Percentiles rank a stretch among this genome's conserved stretches.
phyloP scores from a whole-genome alignment of 30 jellyfish, hydroid and myxozoan genomes.

The Pelagia noctiluca region DNA sequence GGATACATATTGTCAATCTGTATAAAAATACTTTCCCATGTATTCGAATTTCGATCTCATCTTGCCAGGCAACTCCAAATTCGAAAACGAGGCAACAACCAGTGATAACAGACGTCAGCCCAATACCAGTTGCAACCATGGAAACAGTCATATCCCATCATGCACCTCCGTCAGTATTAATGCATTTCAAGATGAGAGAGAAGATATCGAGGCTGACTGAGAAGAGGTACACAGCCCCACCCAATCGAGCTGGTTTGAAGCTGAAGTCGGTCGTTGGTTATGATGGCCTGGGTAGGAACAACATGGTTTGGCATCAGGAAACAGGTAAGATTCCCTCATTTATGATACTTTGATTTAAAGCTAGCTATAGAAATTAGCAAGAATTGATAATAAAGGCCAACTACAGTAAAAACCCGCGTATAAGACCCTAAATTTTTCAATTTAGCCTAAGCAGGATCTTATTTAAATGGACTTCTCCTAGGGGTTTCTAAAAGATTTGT shows the following conservation, averaged over 20 bases:
- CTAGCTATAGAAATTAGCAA: too few species aligned
- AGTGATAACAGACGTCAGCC: slow-evolving; percentile 22
- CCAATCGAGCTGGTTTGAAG: slow-evolving; percentile 83
- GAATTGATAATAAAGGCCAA: too few species aligned
- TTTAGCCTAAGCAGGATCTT: too few species aligned
- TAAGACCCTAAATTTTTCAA: too few species aligned
- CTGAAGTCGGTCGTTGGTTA: slow-evolving; percentile 84
- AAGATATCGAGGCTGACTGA: slow-evolving; percentile 79
- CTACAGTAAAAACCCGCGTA: too few species aligned
- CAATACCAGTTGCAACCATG: slow-evolving; percentile 52
- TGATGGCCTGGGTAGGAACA: slow-evolving; percentile 82
- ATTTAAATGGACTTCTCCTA: too few species aligned
- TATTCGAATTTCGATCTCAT: too few species aligned
- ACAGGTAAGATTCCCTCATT: slow-evolving; percentile 54
- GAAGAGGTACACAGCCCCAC: slow-evolving; percentile 92
- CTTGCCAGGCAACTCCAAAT: slow-evolving; percentile 15
- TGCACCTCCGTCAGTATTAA: slow-evolving; percentile 81
- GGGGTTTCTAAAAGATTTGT: too few species aligned
- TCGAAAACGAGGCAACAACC: slow-evolving; percentile 13
- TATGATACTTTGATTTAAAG: neutral
- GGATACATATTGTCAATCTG: too few species aligned
- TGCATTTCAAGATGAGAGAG: slow-evolving; percentile 82
- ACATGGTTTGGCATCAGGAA: slow-evolving; percentile 87
- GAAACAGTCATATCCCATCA: slow-evolving; percentile 71
- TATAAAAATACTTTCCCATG: too few species aligned